Conservation (phyloP, 1,140 invertebrate genomes). For the Heliconius nattereri region DNA sequence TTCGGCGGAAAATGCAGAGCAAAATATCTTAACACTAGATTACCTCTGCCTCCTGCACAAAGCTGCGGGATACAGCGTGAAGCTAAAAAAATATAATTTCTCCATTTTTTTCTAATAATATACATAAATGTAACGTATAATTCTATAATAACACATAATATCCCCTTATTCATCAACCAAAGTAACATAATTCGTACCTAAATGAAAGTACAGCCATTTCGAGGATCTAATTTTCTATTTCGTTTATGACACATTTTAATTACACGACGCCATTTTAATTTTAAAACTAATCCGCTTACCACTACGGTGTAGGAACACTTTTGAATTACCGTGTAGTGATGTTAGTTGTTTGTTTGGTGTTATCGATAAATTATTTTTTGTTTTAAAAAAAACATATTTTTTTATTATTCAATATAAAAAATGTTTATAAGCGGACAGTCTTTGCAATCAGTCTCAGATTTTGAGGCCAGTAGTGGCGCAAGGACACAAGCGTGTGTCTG, state of each 20-base stretch:
- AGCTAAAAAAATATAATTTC: too few relatives aligned
- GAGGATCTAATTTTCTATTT: constrained; percentile 32
- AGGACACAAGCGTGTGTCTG: too few relatives aligned
- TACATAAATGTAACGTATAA: too few relatives aligned
- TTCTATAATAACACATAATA: neutral
- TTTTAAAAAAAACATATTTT: neutral
- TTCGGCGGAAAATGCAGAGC: too few relatives aligned
- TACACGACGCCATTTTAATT: constrained; percentile 72
- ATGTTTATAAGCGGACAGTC: too few relatives aligned
- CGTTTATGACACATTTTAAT: constrained; percentile 76
- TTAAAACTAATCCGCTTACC: constrained; percentile 74
- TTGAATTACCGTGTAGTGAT: constrained; percentile 62
- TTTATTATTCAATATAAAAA: neutral
- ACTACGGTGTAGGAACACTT: constrained; percentile 52
- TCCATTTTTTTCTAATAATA: too few relatives aligned
- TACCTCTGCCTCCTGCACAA: too few relatives aligned
- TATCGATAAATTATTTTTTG: constrained; percentile 23
- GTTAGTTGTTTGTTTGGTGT: constrained; percentile 23
- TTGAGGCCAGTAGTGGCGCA: too few relatives aligned
- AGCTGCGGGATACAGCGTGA: too few relatives aligned
- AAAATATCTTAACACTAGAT: too few relatives aligned
- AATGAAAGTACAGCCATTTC: constrained; percentile 28
- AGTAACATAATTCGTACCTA: constrained; percentile 21
- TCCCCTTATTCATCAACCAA: constrained; percentile 2
- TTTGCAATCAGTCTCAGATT: too few relatives aligned